phyloP scores from a whole-genome alignment of 2,888 invertebrate species.

The Tetragonula carbonaria region DNA sequence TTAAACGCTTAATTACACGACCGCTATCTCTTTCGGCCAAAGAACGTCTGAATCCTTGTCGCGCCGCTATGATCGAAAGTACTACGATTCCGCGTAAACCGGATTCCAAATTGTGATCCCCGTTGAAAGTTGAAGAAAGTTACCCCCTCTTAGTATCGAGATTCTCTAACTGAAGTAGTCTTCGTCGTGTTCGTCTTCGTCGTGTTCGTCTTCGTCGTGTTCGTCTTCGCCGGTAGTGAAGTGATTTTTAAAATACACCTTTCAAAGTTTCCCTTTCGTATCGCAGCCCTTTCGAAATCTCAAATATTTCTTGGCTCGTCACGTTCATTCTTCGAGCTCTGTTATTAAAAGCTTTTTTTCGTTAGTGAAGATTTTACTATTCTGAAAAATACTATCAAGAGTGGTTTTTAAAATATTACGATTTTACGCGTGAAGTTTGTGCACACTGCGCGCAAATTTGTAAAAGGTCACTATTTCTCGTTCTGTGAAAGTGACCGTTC shows the following conservation, averaged over 20 bases:
- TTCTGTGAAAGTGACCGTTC: too few relatives aligned
- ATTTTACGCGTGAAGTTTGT: background rate
- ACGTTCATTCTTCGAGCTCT: too few relatives aligned
- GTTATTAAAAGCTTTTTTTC: too few relatives aligned
- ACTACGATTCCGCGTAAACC: constrained; percentile 1
- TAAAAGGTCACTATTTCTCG: too few relatives aligned
- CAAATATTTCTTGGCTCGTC: too few relatives aligned
- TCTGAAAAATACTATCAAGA: too few relatives aligned
- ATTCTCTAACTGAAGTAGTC: background rate
- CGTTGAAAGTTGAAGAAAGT: background rate
- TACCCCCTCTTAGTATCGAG: background rate
- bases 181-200: background rate
- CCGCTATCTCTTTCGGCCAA: constrained; percentile 66
- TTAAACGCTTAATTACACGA: constrained; percentile 77
- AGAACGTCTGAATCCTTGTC: constrained; percentile 37
- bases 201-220: background rate
- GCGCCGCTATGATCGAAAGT: constrained; percentile 14
- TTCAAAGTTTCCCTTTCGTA: too few relatives aligned
- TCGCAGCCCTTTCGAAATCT: too few relatives aligned
- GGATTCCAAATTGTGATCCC: background rate
- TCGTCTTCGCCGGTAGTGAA: background rate
- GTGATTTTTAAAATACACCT: too few relatives aligned
- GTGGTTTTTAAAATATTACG: background rate
- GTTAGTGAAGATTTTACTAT: too few relatives aligned
- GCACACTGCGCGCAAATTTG: too few relatives aligned